These are phyloP conservation scores for Branchinecta lynchi DNA, from an alignment of 1,140 invertebrate species.

Conservation along the genomic window DNA sequence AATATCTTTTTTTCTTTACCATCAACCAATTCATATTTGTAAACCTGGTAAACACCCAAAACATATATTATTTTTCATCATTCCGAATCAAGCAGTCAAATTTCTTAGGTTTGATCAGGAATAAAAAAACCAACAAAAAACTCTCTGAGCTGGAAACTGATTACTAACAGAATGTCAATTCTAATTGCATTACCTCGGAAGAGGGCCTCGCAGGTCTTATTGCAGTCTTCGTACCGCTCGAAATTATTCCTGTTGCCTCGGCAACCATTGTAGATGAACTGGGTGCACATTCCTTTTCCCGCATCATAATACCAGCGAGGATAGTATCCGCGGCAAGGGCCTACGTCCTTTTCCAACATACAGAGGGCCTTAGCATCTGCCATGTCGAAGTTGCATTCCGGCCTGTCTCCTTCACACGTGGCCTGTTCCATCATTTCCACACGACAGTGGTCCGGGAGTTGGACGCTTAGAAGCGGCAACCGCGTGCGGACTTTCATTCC, in stretches of 20 bases:
- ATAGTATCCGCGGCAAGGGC: conserved; percentile 66
- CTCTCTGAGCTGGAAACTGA: too few species aligned
- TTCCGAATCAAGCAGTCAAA: too few species aligned
- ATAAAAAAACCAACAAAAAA: too few species aligned
- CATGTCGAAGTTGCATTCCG: conserved; percentile 51
- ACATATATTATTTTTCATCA: too few species aligned
- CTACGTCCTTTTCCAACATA: conserved; percentile 48
- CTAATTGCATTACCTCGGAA: background rate
- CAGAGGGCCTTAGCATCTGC: conserved; percentile 60
- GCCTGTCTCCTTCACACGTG: conserved; percentile 34
- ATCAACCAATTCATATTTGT: too few species aligned
- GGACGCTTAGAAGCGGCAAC: conserved; percentile 25
- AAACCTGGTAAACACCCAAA: too few species aligned
- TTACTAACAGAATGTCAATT: background rate
- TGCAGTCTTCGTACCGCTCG: conserved; percentile 55
- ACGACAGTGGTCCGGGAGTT: conserved; percentile 24
- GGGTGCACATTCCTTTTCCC: conserved; percentile 50
- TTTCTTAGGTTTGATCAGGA: too few species aligned
- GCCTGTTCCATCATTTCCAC: conserved; percentile 28
- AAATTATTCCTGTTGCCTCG: conserved; percentile 80
- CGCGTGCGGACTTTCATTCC: conserved; percentile 53
- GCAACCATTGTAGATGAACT: conserved; percentile 77
- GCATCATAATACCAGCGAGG: conserved; percentile 66
- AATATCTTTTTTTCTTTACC: too few species aligned
- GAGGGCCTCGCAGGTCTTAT: conserved; percentile 41